Percentiles rank a stretch among this genome's conserved stretches.
Evolutionary conservation across 2,888 invertebrate species (phyloP).

Genomic region (Apamea sordens): DNA sequence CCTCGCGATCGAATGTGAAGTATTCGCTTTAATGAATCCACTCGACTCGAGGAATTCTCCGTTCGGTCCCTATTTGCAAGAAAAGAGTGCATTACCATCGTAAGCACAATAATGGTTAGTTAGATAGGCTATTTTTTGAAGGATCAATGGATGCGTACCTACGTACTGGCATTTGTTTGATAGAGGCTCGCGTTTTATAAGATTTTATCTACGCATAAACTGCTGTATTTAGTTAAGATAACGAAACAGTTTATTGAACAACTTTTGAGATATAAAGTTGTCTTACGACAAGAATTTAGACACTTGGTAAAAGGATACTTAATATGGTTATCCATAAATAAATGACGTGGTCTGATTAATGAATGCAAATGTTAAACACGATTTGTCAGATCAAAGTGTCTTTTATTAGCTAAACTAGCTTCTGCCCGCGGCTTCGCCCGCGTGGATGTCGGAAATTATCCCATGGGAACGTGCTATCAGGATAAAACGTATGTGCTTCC

Average conservation of each 20-base stretch:
- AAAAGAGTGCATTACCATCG: conserved; percentile 61
- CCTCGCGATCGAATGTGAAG: conserved; percentile 74
- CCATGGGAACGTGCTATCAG: too few species aligned
- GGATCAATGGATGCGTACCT: conserved; percentile 35
- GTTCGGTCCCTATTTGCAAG: conserved; percentile 63
- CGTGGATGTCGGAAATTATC: too few species aligned
- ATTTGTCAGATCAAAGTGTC: neutral
- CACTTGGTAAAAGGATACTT: neutral
- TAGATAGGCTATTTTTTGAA: conserved; percentile 52
- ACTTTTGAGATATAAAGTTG: neutral
- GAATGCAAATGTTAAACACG: neutral
- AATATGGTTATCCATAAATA: neutral
- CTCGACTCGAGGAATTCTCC: conserved; percentile 71
- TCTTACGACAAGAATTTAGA: neutral
- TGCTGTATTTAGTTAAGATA: conserved; percentile 8
- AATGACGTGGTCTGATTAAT: neutral
- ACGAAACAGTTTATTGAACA: conserved; percentile 8
- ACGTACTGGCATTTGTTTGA: conserved; percentile 25
- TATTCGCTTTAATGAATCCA: conserved; percentile 76
- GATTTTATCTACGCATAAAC: neutral
- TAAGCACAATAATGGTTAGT: conserved; percentile 65
- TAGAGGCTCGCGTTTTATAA: conserved; percentile 1
- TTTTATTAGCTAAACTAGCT: conserved; percentile 7
- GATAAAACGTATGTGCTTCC: too few species aligned
- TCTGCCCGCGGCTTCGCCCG: too few species aligned